Base-by-base conservation (phyloP, 2,797 vertebrate species). In the Lerista edwardsae region DNA sequence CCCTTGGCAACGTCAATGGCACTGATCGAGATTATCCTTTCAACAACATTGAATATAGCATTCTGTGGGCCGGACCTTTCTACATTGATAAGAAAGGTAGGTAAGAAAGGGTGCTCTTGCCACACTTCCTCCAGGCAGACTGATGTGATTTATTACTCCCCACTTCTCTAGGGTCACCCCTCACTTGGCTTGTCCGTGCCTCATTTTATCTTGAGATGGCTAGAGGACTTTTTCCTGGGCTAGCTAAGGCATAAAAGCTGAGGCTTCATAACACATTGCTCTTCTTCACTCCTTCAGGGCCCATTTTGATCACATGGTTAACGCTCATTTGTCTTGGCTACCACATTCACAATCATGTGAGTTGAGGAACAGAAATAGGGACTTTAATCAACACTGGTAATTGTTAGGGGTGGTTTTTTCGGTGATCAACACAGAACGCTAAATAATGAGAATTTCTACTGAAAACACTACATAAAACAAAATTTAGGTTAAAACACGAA, bases 21-120 rank as follows among this genome's bases (percentile, higher is more conserved):
- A 93, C 67, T 0, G 95, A 96, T 82, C 51, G 17, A 67, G 95
- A 96, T 83, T 91, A 93, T 85, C 93, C 94, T 0, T 91, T 51
- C 8, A 64, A 93, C 82, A 91, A 84, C 29, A 57, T 93, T 6
- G 74, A 93, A 62, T 95, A 93, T 88, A 84, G 86, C 83, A 80
- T 87, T 41, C 72, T 86, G 6, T 91, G 86, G 0, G 68, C 12
- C 23, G 25, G 62, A 47, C 2, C 27, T 71, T 96, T 96, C 80
- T 87, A 93, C 71, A 91, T 96, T 80, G 86, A 91, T 19, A n/a
- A n/a, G n/a, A n/a, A n/a, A n/a, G n/a, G n/a, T n/a, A 25, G 95
- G 95, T 96, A 91, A 80, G 36, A 15, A 21, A 85, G 27, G 36
- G 34, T 74, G 1, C 9, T 7, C 0, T 3, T 74, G 21, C 39